Evolutionary conservation across 2,888 invertebrate genomes (phyloP), one percentile per base, ranked within the genome.

Genomic region (Microplitis deprimator): DNA sequence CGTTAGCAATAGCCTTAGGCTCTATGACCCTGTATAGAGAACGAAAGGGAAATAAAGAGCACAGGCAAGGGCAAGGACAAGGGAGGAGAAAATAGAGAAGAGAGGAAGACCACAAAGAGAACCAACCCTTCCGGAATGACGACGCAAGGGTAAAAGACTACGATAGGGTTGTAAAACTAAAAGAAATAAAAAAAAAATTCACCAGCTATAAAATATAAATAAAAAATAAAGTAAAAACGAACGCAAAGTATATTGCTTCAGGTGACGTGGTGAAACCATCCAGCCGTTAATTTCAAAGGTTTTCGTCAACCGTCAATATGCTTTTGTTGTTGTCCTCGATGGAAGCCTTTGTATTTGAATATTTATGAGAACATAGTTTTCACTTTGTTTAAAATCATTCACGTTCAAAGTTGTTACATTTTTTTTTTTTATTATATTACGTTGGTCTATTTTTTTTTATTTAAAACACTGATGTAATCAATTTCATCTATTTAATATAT

Each of bases 191-290:
- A 59, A 74, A 75, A 60, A 61, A 71, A 71, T 16, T 20, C 2
- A 2, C 20, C 7, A 64, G 50, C 50, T 50, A 13, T 50, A 64
- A 69, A 69, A 65, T 20, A 70, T 13, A 70, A 75, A 64, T 60
- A 17, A 20, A 75, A 50, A 64, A 8, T 20, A 64, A 70, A 64
- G 40, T 68, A 60, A 75, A 64, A 69, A 64, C 64, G 41, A 67
- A 64, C 41, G 29, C 65, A 68, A 10, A 50, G 70, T 70, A 41
- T 70, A 70, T 70, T 70, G 75, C 76, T 71, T 65, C 71, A 65
- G 76, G 76, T 76, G 76, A 76, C 71, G 69, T 59, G 75, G 68
- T 70, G 65, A 75, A 69, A 70, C 76, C 71, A 76, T 39, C 60
- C 38, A 39, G 39, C 64, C 70, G 70, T 76, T 65, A 50, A 70